Percentiles rank a stretch among this genome's conserved stretches.
phyloP scores from a whole-genome alignment of 2,797 vertebrate species.

The Clarias platycephalus region DNA sequence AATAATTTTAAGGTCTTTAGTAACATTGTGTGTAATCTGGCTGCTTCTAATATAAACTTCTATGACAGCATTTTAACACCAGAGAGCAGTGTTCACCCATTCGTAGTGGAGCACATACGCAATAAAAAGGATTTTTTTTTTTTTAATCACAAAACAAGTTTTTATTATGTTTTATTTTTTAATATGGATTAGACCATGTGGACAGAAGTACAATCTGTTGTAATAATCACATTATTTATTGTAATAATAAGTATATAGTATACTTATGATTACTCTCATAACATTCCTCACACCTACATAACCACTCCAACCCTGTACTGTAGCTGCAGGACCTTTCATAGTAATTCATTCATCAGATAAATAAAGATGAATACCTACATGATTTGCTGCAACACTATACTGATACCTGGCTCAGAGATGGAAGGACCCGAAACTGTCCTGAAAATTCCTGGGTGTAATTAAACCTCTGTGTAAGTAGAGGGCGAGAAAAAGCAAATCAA shows the following conservation, averaged over 20 bases:
- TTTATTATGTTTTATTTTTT: neutral
- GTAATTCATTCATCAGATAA: too few species aligned
- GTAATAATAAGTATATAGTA: too few species aligned
- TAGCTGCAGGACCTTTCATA: neutral
- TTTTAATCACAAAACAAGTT: neutral
- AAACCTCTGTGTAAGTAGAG: neutral
- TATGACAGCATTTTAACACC: conserved; percentile 25
- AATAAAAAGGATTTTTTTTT: neutral
- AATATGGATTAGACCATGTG: neutral
- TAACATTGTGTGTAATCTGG: neutral
- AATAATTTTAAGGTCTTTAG: neutral
- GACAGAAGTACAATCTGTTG: neutral
- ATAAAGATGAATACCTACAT: neutral
- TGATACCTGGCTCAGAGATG: too few species aligned
- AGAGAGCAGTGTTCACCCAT: conserved; percentile 39
- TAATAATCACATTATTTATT: neutral
- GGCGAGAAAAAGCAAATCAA: too few species aligned
- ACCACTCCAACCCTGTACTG: too few species aligned
- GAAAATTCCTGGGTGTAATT: too few species aligned
- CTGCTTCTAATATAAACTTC: neutral
- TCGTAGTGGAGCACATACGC: neutral
- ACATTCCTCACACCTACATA: neutral
- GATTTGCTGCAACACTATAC: neutral
- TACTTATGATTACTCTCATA: neutral
- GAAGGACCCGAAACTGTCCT: neutral